Evolutionary conservation across 64 coral and sea anemone species (phyloP), one percentile per base, ranked within the genome.

Genomic region (Platygyra sinensis): DNA sequence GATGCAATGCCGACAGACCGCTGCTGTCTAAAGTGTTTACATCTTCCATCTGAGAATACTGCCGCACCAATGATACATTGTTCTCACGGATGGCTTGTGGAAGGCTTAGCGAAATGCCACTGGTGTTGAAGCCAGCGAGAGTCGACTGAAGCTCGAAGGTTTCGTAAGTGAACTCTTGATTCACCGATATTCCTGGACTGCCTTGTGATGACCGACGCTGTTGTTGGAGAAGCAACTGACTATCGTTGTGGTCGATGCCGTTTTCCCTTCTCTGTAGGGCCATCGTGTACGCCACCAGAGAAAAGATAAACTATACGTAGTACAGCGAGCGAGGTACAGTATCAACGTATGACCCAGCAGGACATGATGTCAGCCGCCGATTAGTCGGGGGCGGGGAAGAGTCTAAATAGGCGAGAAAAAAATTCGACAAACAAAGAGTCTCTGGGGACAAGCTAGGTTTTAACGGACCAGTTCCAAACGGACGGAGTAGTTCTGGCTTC

Each of bases 81-180:
- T 83, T 83, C 62, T 64, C 80, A 17, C 80, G 80, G 60, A 83
- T 46, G 2, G 80, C 80, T 18, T 83, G 80, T 33, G 9, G 80
- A n/a, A 83, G 60, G 22, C 31, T 83, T 28, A 63, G 13, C 17
- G 33, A 39, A 83, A 46, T 83, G 2, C 60, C 33, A 19, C 61
- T 54, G 1, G 39, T 42, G 30, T 83, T 83, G 16, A 36, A 65
- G 11, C 9, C 61, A 5, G 30, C 19, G 11, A 82, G 62, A 8
- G 79, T 1, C 14, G 79, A 62, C 7, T 61, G 30, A 15, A 83
- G 36, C 62, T 83, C 80, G 33, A 67, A 39, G 13, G 60, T 30
- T 32, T 83, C 80, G 30, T n/a, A 83, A 13, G 5, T 2, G 33
- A 83, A 42, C 20, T 67, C 32, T 80, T n/a, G 51, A 32, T 27